Conservation (phyloP, 2,113 vertebrate genomes). For the Glaucidium brasilianum region DNA sequence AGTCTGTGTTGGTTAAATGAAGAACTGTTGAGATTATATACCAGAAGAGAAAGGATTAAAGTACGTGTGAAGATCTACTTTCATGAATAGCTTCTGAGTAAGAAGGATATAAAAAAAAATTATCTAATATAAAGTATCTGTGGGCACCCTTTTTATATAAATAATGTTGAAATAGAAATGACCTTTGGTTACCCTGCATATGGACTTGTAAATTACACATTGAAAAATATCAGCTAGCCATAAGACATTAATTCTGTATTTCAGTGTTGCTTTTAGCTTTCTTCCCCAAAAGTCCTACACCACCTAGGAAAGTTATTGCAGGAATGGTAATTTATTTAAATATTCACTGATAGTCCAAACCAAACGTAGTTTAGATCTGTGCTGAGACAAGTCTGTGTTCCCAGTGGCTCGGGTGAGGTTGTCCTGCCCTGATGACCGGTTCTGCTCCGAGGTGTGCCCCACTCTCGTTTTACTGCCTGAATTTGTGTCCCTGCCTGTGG, state of each 20-base stretch:
- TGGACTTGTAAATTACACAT: background rate
- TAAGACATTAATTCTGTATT: background rate
- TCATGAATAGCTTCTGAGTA: background rate
- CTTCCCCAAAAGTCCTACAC: background rate
- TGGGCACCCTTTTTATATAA: background rate
- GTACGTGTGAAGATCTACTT: background rate
- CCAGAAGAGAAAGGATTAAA: background rate
- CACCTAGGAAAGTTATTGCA: background rate
- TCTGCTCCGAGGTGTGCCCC: background rate
- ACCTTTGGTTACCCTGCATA: background rate
- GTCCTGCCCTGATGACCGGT: background rate
- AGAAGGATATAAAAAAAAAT: background rate
- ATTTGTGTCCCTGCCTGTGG: background rate
- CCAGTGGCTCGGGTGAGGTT: background rate
- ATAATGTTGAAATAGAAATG: background rate
- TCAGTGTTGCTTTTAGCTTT: background rate
- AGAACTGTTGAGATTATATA: background rate
- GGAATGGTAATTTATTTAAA: background rate
- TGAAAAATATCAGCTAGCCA: background rate
- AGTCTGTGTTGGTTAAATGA: background rate
- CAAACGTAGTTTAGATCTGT: background rate
- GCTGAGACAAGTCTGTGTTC: background rate
- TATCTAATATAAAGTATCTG: background rate
- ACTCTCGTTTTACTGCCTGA: background rate
- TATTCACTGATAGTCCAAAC: background rate